These are phyloP conservation scores for Danio kyathit DNA, from an alignment of 2,797 vertebrate species.

Conservation along the genomic window DNA sequence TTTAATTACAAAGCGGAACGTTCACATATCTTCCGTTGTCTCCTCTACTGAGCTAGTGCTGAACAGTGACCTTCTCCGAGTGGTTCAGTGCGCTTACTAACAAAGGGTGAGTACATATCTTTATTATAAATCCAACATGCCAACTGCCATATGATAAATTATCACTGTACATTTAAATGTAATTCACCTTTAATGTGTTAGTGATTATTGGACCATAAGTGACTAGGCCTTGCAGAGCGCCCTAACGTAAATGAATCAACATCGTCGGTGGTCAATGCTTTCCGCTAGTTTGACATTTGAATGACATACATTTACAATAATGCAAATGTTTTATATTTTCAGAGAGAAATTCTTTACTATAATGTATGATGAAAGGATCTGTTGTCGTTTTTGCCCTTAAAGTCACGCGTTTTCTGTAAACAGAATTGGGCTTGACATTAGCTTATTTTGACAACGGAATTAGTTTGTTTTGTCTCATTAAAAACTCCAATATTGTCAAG, in stretches of 20 bases:
- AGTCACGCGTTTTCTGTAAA: neutral
- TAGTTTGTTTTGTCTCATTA: neutral
- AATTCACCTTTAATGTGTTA: neutral
- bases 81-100: neutral
- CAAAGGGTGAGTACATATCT: slow-evolving; percentile 47
- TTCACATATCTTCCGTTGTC: slow-evolving; percentile 21
- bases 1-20: slow-evolving; percentile 37
- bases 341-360: neutral
- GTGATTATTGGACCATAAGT: neutral
- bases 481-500: neutral
- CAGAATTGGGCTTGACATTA: neutral
- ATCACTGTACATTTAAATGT: neutral
- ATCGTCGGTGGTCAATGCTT: too few relatives aligned
- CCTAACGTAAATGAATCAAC: neutral
- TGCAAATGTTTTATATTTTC: neutral
- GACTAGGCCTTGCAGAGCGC: slow-evolving; percentile 23
- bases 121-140: neutral
- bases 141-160: neutral
- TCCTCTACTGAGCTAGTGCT: neutral
- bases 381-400: neutral
- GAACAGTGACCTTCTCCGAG: slow-evolving; percentile 60
- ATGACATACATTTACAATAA: neutral
- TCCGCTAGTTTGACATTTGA: neutral
- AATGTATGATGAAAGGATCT: neutral
- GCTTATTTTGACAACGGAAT: neutral